Conservation (phyloP, 2,797 vertebrate species). For the Pteronotus mesoamericanus region DNA sequence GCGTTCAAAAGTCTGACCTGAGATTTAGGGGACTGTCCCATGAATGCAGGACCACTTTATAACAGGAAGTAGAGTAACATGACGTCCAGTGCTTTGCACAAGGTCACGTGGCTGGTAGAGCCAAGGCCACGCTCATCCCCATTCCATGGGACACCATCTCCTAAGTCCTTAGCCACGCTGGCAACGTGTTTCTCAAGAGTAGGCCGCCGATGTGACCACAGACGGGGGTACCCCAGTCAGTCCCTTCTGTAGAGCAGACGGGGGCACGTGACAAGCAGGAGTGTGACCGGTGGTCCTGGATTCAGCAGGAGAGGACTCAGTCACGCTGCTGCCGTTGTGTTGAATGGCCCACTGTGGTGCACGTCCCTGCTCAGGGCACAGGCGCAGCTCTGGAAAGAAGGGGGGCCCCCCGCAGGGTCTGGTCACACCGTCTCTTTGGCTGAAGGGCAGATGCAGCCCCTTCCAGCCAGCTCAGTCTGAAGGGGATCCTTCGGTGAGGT, state of each 20-base stretch:
- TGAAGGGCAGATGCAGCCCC: accelerated
- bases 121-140: not conserved
- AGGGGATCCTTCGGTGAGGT: not conserved
- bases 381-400: not conserved
- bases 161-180: not conserved
- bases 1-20: not conserved
- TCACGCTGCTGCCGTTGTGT: not conserved
- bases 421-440: accelerated
- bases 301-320: not conserved
- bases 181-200: not conserved
- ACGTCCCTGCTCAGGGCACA: too few species aligned
- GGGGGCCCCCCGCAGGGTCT: not conserved
- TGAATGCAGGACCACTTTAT: too few species aligned
- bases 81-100: not conserved
- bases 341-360: not conserved
- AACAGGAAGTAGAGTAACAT: not conserved
- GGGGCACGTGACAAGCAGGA: not conserved
- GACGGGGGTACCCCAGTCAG: not conserved
- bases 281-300: not conserved
- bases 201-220: not conserved
- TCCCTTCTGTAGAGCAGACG: not conserved
- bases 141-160: not conserved
- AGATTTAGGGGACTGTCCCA: too few species aligned
- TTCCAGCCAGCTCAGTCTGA: not conserved
- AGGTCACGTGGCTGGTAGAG: not conserved